phyloP scores from a whole-genome alignment of 2,113 vertebrate genomes.

The Phodopus roborovskii region DNA sequence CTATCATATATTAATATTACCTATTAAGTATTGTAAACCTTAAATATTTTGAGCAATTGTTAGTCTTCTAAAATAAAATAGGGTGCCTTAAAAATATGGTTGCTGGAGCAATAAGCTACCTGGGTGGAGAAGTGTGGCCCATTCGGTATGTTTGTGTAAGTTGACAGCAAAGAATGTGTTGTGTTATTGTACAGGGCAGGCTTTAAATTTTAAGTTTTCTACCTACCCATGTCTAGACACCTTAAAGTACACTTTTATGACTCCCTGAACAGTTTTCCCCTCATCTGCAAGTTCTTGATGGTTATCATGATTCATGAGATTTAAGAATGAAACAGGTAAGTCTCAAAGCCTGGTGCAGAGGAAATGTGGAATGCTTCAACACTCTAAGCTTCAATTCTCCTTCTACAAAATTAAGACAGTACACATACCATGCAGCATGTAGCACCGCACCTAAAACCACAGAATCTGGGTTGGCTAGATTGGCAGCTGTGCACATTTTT shows the following conservation, averaged over 20 bases:
- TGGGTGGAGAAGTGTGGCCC: background rate
- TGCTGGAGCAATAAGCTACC: background rate
- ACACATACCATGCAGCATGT: no score
- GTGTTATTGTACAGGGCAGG: background rate
- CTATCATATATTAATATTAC: conserved; percentile 11
- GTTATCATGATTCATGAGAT: background rate
- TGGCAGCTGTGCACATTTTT: background rate
- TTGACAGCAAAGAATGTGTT: background rate
- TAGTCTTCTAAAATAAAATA: conserved; percentile 40
- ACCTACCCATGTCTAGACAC: background rate
- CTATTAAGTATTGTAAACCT: background rate
- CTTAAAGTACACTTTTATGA: background rate
- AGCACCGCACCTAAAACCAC: background rate
- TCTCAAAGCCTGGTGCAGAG: background rate
- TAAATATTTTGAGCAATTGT: conserved; percentile 55
- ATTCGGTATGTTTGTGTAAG: background rate
- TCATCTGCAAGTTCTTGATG: conserved; percentile 38
- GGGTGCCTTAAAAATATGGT: background rate
- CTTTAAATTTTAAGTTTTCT: conserved; percentile 31
- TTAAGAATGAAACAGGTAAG: conserved; percentile 28
- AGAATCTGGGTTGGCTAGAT: background rate
- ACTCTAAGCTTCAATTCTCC: background rate
- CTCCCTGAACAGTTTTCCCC: background rate
- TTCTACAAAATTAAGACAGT: background rate
- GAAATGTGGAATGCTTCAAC: background rate